Percentiles rank a stretch among this genome's conserved stretches.
phyloP scores from a whole-genome alignment of 2,797 vertebrate genomes.

The Scarus forsteni region DNA sequence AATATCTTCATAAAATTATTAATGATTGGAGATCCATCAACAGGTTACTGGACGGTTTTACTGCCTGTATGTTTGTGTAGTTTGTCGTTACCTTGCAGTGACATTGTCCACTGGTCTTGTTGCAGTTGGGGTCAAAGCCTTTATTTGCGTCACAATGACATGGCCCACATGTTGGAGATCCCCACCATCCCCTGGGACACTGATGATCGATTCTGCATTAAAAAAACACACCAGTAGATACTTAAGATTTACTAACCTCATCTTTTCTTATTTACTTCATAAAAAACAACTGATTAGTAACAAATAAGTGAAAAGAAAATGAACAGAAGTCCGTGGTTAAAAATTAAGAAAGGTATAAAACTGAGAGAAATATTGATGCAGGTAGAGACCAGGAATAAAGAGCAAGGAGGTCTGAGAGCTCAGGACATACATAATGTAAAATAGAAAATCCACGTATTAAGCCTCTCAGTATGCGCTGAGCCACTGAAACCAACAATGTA shows the following conservation, averaged over 20 bases:
- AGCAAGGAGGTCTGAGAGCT: not conserved
- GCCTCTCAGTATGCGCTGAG: not conserved
- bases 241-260: no score
- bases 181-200: conserved; percentile 98
- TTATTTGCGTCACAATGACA: conserved; percentile 94
- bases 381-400: not conserved
- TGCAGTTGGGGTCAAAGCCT: conserved; percentile 96
- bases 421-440: not conserved
- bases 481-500: not conserved
- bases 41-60: not conserved
- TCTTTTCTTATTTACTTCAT: no score
- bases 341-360: not conserved
- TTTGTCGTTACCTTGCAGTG: conserved; percentile 92
- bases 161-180: conserved; percentile 93
- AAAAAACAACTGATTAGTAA: not conserved
- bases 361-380: conserved; percentile 1
- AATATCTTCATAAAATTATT: not conserved
- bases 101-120: conserved; percentile 96
- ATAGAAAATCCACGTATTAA: not conserved
- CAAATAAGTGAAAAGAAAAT: conserved; percentile 13
- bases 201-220: conserved; percentile 94
- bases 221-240: conserved; percentile 18
- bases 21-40: not conserved
- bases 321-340: not conserved
- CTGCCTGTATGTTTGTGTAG: not conserved